Evolutionary conservation across 2,888 invertebrate genomes (phyloP), one percentile per base, ranked within the genome.

Genomic region (Stenchaetothrips biformis): DNA sequence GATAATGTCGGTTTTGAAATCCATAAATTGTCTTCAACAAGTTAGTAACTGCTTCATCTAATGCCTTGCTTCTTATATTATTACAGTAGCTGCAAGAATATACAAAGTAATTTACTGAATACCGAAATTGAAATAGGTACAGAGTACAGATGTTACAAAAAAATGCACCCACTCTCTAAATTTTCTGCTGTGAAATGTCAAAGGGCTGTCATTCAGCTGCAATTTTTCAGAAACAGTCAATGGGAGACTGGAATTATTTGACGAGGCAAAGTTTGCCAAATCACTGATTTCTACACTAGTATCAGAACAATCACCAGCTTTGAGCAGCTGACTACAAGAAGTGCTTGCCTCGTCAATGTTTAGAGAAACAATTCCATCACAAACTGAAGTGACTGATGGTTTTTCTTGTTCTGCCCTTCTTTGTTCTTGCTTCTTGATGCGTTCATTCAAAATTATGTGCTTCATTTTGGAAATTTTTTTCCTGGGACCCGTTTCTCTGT

Each of bases 1-100:
- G 88, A 84, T 88, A 90, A 53, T 90, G 87, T 21, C 91, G 88
- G 83, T 90, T 90, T 85, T 92, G 92, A 83, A 91, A 91, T 13
- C 89, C 86, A 79, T 90, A 88, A 25, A 92, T 86, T 83, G 90
- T 89, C 80, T 87, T 86, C 0, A 92, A 83, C 79, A 92, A 84
- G 21, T 85, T 83, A 49, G 87, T 87, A 21, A 89, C 88, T 80
- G 88, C 85, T 48, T 86, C 85, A 82, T 89, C 89, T 8, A 92
- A 87, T 48, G 89, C 88, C 78, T 88, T 85, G n/a, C 89, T 89
- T 18, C 90, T 86, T 77, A 89, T 87, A 85, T 92, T 91, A 83
- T 90, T 89, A 84, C 91, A 92, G 84, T 91, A 91, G 53, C 88
- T 88, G 80, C 77, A n/a, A 77, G 16, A 6, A 48, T 37, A 62